These are phyloP conservation scores for Telmatochromis sp. DNA, from an alignment of 2,113 vertebrate genomes.

Conservation along the genomic window DNA sequence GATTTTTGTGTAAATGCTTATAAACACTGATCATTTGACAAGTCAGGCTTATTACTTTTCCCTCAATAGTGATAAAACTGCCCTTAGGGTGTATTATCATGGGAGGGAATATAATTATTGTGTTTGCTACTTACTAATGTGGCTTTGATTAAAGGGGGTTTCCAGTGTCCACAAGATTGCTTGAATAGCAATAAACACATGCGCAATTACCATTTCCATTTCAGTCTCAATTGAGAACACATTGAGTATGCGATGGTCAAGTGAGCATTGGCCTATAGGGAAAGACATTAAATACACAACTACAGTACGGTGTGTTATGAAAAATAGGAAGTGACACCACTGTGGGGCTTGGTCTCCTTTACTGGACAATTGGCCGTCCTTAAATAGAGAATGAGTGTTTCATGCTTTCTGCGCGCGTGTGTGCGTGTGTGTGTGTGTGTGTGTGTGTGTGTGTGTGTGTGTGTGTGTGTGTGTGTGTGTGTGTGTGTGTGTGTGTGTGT, in stretches of 20 bases:
- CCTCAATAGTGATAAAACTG: slow-evolving; percentile 24
- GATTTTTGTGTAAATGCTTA: slow-evolving; percentile 19
- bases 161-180: not conserved
- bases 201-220: slow-evolving; percentile 5
- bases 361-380: not conserved
- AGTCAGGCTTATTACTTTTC: slow-evolving; percentile 27
- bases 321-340: not conserved
- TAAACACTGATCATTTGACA: slow-evolving; percentile 47
- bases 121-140: slow-evolving; percentile 36
- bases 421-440: not conserved
- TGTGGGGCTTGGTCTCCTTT: not conserved
- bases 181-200: not conserved
- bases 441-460: not conserved
- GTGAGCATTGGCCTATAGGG: not conserved
- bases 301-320: not conserved
- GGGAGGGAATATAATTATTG: slow-evolving; percentile 26
- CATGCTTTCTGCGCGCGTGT: not conserved
- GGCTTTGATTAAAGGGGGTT: slow-evolving; percentile 8
- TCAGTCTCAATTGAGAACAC: slow-evolving; percentile 25
- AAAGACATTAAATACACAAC: not conserved
- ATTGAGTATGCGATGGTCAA: not conserved
- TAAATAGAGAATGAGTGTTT: slow-evolving; percentile 38
- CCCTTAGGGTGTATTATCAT: slow-evolving; percentile 37
- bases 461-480: not conserved
- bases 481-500: not conserved